Base-by-base conservation (phyloP, 1,140 invertebrate genomes). In the Mylabris phalerata region DNA sequence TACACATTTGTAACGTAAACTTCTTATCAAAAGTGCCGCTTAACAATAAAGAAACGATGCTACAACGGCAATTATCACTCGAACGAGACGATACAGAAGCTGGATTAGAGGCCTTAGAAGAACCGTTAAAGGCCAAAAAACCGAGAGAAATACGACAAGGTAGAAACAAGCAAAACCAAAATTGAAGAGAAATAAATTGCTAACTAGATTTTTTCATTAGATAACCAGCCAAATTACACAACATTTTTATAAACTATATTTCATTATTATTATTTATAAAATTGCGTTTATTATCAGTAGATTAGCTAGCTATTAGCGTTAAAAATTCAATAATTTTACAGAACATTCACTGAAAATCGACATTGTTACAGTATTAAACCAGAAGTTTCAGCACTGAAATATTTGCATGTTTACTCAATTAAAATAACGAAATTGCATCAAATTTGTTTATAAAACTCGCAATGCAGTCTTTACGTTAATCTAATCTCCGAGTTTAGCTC, bases 1-100 rank as follows among this genome's bases (percentile, higher is more conserved):
- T 11, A 42, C 41, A 42, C 19, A 19, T 19, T 19, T 19, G 19
- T 19, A 19, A 19, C 19, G 19, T 19, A 19, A 19, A 19, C 32
- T 32, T 54, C n/a, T 40, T 48, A 38, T 58, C 50, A 55, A 73
- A 79, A 85, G 84, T 86, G 76, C 83, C 83, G 67, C 80, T 85
- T 72, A 85, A 85, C 78, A 80, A 84, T 77, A 81, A 82, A 77
- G 78, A 82, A 72, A 83, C 81, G 63, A 74, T 83, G 71, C 77
- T 81, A 72, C 79, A 82, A 73, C 77, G 82, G 67, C 82, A 84
- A 73, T 78, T 82, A 61, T 84, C 83, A 60, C 76, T 85, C 69
- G 82, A 81, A 70, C 80, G 80, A 66, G 83, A 85, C 66, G 78
- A 82, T 61, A 81, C 81, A 39, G 81, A 82, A 65, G 80, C 76